Base-by-base conservation (phyloP, 2,113 vertebrate species). In the Lampris megalopsis region DNA sequence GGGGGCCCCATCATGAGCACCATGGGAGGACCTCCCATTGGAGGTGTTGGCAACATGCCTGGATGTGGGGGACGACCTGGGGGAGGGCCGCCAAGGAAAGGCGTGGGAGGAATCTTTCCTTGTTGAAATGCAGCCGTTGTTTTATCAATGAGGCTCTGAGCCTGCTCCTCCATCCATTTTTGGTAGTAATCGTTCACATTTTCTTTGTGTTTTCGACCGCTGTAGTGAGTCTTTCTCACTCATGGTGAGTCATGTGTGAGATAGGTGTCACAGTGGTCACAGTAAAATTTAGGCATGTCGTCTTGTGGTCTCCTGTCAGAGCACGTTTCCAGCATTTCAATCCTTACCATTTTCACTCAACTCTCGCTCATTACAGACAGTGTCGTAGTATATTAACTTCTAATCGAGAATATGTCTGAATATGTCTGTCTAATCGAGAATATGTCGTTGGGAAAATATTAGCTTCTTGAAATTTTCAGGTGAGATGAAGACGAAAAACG, bases 141-240 rank as follows among this genome's bases (percentile, higher is more conserved):
- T 94, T 99, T 99, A 65, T 99, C 98, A 77, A 99, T 99, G 77
- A 99, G 95, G 90, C 96, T 99, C 93, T 99, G 98, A 1, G 98
- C 98, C 86, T 99, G 98, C 68, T 99, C 98, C 86, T 99, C 98
- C 98, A 99, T 99, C 98, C 98, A 99, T 90, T 99, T 99, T 85
- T 99, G 98, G 76, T 99, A 99, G 82, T 99, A 99, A 37, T 99
- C 98, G 68, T 99, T 99, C 69, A 99, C 98, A 71, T 99, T 99
- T 88, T 99, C 98, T 91, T 99, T 99, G 86, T 99, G 98, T 80
- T 99, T 99, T 41, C 98, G 90, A 5, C 98, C 98, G 43, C 97
- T 99, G 90, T 98, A 99, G 88, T 99, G 98, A 0, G 98, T 99
- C 87, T 99, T 99, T 58, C 98, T 96, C 89, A 99, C 98, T 0